phyloP scores from a whole-genome alignment of 1,140 invertebrate genomes.

The Eriocheir sinensis region DNA sequence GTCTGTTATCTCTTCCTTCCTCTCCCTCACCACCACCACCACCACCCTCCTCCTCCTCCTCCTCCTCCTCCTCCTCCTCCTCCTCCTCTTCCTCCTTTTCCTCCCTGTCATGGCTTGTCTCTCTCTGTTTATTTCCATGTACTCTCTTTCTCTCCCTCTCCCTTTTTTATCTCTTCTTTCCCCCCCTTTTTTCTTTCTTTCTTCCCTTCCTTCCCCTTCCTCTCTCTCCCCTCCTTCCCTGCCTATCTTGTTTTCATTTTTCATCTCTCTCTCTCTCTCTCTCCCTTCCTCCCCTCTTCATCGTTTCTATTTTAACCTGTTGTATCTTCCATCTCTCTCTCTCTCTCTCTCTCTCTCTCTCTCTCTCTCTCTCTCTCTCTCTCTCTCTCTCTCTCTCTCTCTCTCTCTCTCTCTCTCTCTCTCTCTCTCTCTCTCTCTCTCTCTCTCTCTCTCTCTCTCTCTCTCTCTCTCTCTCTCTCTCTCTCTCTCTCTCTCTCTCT shows the following conservation, averaged over 20 bases:
- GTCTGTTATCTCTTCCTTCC: too few relatives aligned
- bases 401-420: not conserved
- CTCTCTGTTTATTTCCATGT: too few relatives aligned
- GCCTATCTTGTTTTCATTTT: too few relatives aligned
- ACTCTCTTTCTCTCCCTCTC: not conserved
- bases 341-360: not conserved
- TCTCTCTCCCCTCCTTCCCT: not conserved
- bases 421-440: slow-evolving; percentile 22
- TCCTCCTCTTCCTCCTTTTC: too few relatives aligned
- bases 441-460: slow-evolving; percentile 22
- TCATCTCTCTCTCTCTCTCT: too few relatives aligned
- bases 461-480: slow-evolving; percentile 16
- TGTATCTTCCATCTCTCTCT: too few relatives aligned
- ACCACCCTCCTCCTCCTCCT: too few relatives aligned
- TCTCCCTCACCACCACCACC: too few relatives aligned
- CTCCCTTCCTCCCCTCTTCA: too few relatives aligned
- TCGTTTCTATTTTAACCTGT: too few relatives aligned
- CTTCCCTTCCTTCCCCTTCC: not conserved
- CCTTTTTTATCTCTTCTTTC: not conserved
- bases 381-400: slow-evolving; percentile 22
- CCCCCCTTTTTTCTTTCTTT: not conserved
- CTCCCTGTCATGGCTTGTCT: too few relatives aligned
- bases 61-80: too few relatives aligned
- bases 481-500: slow-evolving; percentile 6
- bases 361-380: not conserved